Evolutionary conservation across 2,113 vertebrate genomes (phyloP).

Genomic region (Otolemur garnettii): DNA sequence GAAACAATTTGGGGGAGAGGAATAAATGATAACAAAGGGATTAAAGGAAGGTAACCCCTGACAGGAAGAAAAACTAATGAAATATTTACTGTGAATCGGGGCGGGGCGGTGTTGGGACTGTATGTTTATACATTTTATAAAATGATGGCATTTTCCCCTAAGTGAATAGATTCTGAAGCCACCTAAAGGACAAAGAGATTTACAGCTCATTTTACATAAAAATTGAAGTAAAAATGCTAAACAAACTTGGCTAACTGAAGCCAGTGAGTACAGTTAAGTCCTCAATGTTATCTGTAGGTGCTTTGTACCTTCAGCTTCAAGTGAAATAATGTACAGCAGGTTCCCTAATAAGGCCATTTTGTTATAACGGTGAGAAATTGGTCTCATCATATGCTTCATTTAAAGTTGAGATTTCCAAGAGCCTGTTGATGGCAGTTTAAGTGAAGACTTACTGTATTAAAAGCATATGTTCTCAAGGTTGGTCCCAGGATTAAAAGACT

Average conservation of each 20-base stretch:
- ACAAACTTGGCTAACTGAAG: not conserved
- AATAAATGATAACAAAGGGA: not conserved
- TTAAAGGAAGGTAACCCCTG: not conserved
- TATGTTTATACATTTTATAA: not conserved
- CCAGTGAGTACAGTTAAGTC: not conserved
- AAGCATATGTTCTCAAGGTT: not conserved
- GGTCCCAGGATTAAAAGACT: not conserved
- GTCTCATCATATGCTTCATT: not conserved
- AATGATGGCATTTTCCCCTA: not conserved
- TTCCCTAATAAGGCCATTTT: not conserved
- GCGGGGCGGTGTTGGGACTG: not conserved
- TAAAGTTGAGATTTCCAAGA: not conserved
- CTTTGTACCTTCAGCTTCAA: not conserved
- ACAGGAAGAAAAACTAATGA: not conserved
- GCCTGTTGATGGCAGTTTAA: not conserved
- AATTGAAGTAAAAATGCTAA: not conserved
- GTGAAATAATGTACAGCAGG: not conserved
- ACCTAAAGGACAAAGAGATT: not conserved
- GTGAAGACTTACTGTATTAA: not conserved
- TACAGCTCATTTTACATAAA: not conserved
- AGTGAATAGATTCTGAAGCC: not conserved
- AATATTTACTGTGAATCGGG: not conserved
- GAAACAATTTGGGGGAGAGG: not conserved
- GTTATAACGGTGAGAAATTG: not conserved
- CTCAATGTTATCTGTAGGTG: not conserved